These are phyloP conservation scores for Erpetoichthys calabaricus DNA, from an alignment of 2,797 vertebrate genomes.

Conservation along the genomic window DNA sequence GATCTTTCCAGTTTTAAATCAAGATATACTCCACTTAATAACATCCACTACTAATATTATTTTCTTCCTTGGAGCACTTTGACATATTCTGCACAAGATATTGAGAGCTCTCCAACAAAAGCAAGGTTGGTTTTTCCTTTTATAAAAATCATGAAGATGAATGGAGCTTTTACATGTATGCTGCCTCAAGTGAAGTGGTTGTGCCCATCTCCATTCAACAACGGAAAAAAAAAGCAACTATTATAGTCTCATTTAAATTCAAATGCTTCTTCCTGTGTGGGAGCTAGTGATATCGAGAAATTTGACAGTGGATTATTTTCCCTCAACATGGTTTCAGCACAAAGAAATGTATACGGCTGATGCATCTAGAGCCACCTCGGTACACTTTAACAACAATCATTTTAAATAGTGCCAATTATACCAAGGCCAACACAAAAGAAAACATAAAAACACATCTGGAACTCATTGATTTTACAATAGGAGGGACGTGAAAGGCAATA, in stretches of 20 bases:
- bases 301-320: conserved; percentile 2
- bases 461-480: conserved; percentile 22
- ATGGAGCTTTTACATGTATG: conserved; percentile 10
- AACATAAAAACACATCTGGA: conserved; percentile 24
- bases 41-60: neutral
- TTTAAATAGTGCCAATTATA: conserved; percentile 24
- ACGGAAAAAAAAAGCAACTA: conserved; percentile 14
- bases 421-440: conserved; percentile 19
- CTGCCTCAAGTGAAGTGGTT: conserved; percentile 14
- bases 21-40: neutral
- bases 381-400: conserved; percentile 14
- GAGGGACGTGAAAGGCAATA: conserved; percentile 15
- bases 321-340: conserved; percentile 15
- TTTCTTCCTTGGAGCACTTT: conserved; percentile 19
- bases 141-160: conserved; percentile 30
- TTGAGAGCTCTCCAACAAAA: conserved; percentile 16
- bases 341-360: conserved; percentile 16
- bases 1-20: too few species aligned
- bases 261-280: conserved; percentile 15
- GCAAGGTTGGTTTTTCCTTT: conserved; percentile 22
- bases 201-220: conserved; percentile 15
- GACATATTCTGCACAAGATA: conserved; percentile 29
- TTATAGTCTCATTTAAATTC: conserved; percentile 25
- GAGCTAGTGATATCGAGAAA: conserved; percentile 10
- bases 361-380: conserved; percentile 17